Base-by-base conservation (phyloP, 2,113 vertebrate genomes). In the Apus apus region DNA sequence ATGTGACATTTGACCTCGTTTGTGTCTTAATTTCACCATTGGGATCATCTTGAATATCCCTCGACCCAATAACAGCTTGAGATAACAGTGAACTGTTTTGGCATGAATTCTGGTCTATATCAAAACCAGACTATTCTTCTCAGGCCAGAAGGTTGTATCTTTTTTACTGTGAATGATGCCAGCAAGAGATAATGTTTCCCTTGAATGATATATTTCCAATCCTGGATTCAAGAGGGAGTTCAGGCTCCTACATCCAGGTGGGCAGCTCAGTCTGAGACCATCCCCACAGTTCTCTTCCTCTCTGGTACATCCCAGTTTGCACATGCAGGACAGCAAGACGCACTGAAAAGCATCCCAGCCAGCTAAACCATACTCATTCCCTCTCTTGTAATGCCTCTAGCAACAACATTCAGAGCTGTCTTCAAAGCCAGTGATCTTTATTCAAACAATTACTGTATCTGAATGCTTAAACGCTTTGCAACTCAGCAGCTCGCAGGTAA, bases 401-500 rank as follows among this genome's bases (percentile, higher is more conserved):
- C 5, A 58, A 30, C 19, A 64, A 32, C 18, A 29, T 27, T 73
- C 6, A 40, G 36, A 71, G 5, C 10, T 27, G 17, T 60, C 38
- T 81, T 66, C 57, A 84, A 68, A 80, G 11, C 15, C 14, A 46
- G 5, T 22, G 43, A 43, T 72, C 38, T 81, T 71, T 26, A 46
- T 67, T 71, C 9, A 46, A 57, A 84, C 15, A 77, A 9, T 5
- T 56, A 13, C 15, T 71, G 0, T 53, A 20, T 84, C 90, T 74
- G 68, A 62, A 58, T 30, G 50, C 36, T 86, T 75, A 25, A 70
- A 61, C 36, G 5, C 16, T 60, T 74, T 66, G 7, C 23, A 48
- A 22, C 26, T 66, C 56, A 83, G 8, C 7, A 76, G 38, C 10
- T 30, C 0, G 0, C 26, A 76, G 29, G 6, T 74, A 38, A n/a